Conservation (phyloP, 2,113 vertebrate species). For the Rhombomys opimus region DNA sequence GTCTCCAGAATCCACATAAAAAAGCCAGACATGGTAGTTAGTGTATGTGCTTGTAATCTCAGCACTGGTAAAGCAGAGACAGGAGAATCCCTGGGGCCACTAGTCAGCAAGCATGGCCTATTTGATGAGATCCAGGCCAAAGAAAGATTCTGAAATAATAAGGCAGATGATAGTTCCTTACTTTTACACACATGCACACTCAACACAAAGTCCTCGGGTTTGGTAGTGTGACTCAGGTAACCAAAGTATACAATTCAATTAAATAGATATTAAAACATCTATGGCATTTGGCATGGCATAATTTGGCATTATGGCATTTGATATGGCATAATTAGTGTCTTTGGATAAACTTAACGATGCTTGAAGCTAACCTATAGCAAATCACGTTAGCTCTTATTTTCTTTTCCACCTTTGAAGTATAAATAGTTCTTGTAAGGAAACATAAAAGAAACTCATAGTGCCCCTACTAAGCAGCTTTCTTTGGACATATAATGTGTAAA, state of each 20-base stretch:
- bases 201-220: neutral
- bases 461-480: neutral
- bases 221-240: neutral
- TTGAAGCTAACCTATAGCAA: neutral
- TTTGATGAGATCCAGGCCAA: neutral
- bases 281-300: neutral
- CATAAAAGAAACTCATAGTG: neutral
- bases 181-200: neutral
- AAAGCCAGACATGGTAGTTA: neutral
- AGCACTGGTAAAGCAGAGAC: too few relatives aligned
- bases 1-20: neutral
- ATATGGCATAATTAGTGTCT: neutral
- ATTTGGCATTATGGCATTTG: neutral
- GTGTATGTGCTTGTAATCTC: neutral
- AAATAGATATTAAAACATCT: neutral
- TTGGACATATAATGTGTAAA: slow-evolving; percentile 31
- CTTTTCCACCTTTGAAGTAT: neutral
- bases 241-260: neutral
- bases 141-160: neutral
- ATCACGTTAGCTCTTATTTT: neutral
- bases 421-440: slow-evolving; percentile 20
- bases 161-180: neutral
- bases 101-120: neutral
- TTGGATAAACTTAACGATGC: neutral
- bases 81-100: too few relatives aligned